Base-by-base conservation (phyloP, 2,888 invertebrate species). In the Conus canariensis region DNA sequence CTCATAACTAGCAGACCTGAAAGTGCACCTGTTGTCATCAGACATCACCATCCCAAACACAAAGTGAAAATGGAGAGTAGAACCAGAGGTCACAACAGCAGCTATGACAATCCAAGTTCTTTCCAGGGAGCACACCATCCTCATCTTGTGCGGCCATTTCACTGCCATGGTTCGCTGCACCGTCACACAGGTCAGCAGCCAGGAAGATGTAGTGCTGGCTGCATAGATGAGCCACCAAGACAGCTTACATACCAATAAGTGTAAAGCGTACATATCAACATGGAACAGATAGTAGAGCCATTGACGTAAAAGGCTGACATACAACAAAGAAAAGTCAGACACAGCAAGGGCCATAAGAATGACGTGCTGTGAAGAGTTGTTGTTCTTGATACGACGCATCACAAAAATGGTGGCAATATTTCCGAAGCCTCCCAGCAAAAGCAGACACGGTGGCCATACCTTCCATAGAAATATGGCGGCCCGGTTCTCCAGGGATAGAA, bases 131-230 rank as follows among this genome's bases (percentile, higher is more conserved):
- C 70, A 87, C 19, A 64, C 19, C 58, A 10, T 16, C 58, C 64
- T 64, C 56, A 87, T 64, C n/a, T 8, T 45, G 58, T 58, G 74
- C 30, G 87, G 87, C 22, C 22, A 67, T 12, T 9, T 16, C 22
- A 74, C 58, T 0, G 74, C 64, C 58, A 74, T 30, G 0, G 87
- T 67, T 12, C 87, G 9, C 87, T 87, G 87, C 8, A 67, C 58
- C 0, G 87, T 87, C 56, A 87, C 74, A 14, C 19, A 19, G 16
- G 64, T 67, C 74, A 87, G 58, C 74, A 87, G 56, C 87, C 87
- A 87, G 56, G 87, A 74, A 7, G 30, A 30, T 7, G 45, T 80
- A 10, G 77, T 80, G 25, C 30, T 30, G 30, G 30, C 30, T 3
- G 30, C 10, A 22, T 80, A 80, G 14, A 80, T 10, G 1, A 80